These are phyloP conservation scores for Climacteris rufus DNA, from an alignment of 2,113 vertebrate genomes.

Conservation along the genomic window DNA sequence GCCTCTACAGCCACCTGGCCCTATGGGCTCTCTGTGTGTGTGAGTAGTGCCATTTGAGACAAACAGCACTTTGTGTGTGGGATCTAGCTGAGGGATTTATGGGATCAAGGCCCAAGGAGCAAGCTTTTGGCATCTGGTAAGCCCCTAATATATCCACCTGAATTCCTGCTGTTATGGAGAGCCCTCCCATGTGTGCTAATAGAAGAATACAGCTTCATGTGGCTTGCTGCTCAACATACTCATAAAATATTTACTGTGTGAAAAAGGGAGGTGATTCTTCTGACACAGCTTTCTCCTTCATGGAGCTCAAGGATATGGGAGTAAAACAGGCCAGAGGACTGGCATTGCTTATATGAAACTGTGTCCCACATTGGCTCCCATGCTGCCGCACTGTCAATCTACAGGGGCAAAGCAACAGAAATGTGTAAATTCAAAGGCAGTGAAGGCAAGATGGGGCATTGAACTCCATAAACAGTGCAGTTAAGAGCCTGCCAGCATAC, in stretches of 20 bases:
- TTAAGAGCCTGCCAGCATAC: neutral
- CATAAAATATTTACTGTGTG: neutral
- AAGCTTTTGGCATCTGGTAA: neutral
- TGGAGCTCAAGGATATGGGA: neutral
- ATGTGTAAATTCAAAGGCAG: neutral
- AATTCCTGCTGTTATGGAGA: neutral
- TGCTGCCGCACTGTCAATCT: neutral
- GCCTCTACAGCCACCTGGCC: neutral
- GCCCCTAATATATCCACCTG: neutral
- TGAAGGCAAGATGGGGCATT: neutral
- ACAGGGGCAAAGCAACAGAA: neutral
- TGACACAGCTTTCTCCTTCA: neutral
- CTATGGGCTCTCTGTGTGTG: accelerated
- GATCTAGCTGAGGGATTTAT: neutral
- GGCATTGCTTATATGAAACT: neutral
- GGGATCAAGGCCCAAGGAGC: neutral
- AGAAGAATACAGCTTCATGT: neutral
- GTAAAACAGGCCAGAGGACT: neutral
- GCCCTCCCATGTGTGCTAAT: neutral
- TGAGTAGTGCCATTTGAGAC: neutral
- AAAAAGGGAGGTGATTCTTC: neutral
- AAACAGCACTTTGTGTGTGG: neutral
- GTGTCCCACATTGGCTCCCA: accelerated
- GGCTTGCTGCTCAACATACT: neutral
- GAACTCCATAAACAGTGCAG: neutral